Percentiles rank a stretch among this genome's conserved stretches.
phyloP scores from a whole-genome alignment of 2,113 vertebrate species.

The Coptodon bakossiorum region DNA sequence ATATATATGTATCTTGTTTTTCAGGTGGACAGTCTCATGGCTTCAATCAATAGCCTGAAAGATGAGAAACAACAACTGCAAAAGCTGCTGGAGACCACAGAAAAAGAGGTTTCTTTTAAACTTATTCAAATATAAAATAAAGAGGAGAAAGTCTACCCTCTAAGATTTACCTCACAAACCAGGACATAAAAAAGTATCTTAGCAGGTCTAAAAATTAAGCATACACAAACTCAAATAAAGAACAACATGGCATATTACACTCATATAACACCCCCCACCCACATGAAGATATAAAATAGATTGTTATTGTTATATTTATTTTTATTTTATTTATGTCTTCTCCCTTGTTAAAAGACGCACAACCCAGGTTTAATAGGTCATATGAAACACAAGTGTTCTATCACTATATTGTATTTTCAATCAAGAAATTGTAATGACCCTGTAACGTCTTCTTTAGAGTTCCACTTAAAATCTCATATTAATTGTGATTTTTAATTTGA shows the following conservation, averaged over 20 bases:
- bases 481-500: too few species aligned
- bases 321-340: background rate
- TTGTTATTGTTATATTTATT: rapidly evolving
- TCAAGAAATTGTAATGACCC: rapidly evolving
- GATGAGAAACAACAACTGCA: background rate
- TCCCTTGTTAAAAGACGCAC: background rate
- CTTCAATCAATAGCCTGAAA: rapidly evolving
- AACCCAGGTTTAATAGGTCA: rapidly evolving
- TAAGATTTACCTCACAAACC: rapidly evolving
- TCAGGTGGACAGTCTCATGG: rapidly evolving
- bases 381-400: rapidly evolving
- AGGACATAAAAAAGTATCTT: rapidly evolving
- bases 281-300: background rate
- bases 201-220: background rate
- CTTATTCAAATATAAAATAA: rapidly evolving
- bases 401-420: rapidly evolving
- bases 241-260: background rate
- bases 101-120: background rate
- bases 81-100: rapidly evolving
- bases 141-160: rapidly evolving
- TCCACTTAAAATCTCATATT: too few species aligned
- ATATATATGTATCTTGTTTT: background rate
- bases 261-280: background rate
- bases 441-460: background rate
- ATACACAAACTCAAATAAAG: rapidly evolving